Evolutionary conservation across 2,797 vertebrate species (phyloP), one percentile per base, ranked within the genome.

Genomic region (Rhinichthys osculus): DNA sequence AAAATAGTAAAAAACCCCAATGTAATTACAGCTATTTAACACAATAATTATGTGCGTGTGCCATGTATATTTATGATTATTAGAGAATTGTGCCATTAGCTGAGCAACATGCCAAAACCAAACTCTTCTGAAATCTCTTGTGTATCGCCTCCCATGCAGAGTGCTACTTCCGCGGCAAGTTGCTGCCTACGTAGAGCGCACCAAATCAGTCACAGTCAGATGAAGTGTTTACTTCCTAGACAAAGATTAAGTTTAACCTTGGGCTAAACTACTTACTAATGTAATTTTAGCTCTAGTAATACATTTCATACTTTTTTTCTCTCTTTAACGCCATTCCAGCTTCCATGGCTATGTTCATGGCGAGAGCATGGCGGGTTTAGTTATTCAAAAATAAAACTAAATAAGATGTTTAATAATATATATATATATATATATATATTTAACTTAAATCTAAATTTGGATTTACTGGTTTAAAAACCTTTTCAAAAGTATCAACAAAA

Each of bases 231-330:
- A 50, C 7, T 50, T 80, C 62, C 62, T 35, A 80, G 27, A 81
- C 62, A 81, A 67, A 17, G 30, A 14, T 38, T 19, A 52, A 80
- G 62, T 10, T 33, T 66, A 66, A 64, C 44, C 42, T 54, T 7
- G 30, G 50, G 30, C 50, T 76, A 21, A 74, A 74, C 44, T 33
- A 66, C n/a, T 27, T 27, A 27, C 27, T 27, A 59, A 82, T 38
- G 21, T 70, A 38, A 81, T 52, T 69, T 23, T 69, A 81, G 33
- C 33, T 70, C 33, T 81, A 69, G 44, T 27, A 71, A 57, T 54
- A 5, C 7, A 16, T 81, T 70, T 81, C 14, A 64, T 33, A 50
- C 13, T 50, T 50, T 50, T 44, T 16, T 5, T 50, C 47, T 50
- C 47, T 50, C 8, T 62, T 62, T 14, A 62, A 13, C 1, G 2